A percentile compares a stretch with the other conserved stretches of the same genome.
phyloP scores from a whole-genome alignment of 2,797 vertebrate genomes.

The Poeciliopsis gracilis region DNA sequence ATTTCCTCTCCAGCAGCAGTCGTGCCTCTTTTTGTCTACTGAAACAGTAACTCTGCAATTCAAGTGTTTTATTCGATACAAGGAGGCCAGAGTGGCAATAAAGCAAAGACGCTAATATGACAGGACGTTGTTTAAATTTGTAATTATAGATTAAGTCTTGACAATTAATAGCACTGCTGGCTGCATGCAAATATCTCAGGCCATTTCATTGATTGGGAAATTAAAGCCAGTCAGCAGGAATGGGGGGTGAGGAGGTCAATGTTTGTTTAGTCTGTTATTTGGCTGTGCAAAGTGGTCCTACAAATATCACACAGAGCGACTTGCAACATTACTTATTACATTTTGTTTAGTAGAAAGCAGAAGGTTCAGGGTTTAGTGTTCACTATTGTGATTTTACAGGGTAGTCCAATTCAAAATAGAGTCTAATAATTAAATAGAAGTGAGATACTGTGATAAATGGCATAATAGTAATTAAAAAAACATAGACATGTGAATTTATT shows the following conservation, averaged over 20 bases:
- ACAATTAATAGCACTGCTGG: constrained; percentile 66
- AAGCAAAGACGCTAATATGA: constrained; percentile 72
- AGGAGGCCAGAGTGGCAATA: constrained; percentile 71
- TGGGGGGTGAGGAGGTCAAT: constrained; percentile 16
- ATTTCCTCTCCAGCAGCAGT: constrained; percentile 43
- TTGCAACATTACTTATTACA: not conserved
- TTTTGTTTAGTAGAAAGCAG: not conserved
- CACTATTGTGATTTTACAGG: not conserved
- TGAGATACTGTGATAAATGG: not conserved
- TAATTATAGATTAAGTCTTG: constrained; percentile 77
- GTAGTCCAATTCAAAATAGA: not conserved
- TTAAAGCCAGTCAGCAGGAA: constrained; percentile 67
- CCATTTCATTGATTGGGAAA: constrained; percentile 70
- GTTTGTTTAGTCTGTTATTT: constrained; percentile 39
- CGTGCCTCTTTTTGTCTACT: constrained; percentile 51
- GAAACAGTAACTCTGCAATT: constrained; percentile 60
- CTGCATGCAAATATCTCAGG: constrained; percentile 58
- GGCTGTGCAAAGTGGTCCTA: constrained; percentile 16
- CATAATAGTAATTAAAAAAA: not conserved
- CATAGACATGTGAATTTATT: not conserved
- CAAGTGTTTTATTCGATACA: constrained; percentile 73
- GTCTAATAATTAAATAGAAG: not conserved
- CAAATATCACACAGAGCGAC: not conserved
- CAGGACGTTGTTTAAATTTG: constrained; percentile 75
- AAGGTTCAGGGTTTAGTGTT: not conserved